phyloP scores from a whole-genome alignment of 1,140 invertebrate species.

The Globodera rostochiensis region DNA sequence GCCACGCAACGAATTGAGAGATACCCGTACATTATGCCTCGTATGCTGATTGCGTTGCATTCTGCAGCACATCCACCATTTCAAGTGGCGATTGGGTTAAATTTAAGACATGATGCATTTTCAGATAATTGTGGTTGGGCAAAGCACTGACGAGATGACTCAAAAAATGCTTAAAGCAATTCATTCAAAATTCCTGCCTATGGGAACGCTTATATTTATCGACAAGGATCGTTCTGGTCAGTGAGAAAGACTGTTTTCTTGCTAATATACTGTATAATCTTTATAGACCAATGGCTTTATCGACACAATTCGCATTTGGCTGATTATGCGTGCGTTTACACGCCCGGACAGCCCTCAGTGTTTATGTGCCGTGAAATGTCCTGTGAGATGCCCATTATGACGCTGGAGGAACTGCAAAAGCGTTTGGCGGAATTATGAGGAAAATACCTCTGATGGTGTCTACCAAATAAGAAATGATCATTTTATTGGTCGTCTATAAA shows the following conservation, averaged over 20 bases:
- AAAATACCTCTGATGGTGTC: not conserved
- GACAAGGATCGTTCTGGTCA: slow-evolving; percentile 23
- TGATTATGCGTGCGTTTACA: slow-evolving; percentile 10
- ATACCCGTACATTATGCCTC: slow-evolving; percentile 42
- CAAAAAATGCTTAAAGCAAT: slow-evolving; percentile 37
- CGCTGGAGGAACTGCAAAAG: slow-evolving; percentile 28
- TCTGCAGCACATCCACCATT: slow-evolving; percentile 19
- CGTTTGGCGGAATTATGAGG: slow-evolving; percentile 16
- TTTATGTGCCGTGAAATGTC: slow-evolving; percentile 27
- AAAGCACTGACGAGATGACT: slow-evolving; percentile 21
- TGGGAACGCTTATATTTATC: slow-evolving; percentile 29
- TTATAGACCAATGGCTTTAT: slow-evolving; percentile 18
- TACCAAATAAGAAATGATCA: too few relatives aligned
- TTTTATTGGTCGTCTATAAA: too few relatives aligned
- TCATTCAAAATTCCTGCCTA: slow-evolving; percentile 16
- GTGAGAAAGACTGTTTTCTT: not conserved
- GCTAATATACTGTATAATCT: too few relatives aligned
- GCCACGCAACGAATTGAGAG: slow-evolving; percentile 39
- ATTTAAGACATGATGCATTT: slow-evolving; percentile 3
- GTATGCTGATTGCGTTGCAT: slow-evolving; percentile 37
- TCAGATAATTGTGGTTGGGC: slow-evolving; percentile 45
- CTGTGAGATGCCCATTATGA: slow-evolving; percentile 29
- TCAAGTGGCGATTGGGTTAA: slow-evolving; percentile 28
- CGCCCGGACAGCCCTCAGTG: slow-evolving; percentile 5
- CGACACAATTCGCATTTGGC: slow-evolving; percentile 28